Evolutionary conservation across 2,888 invertebrate genomes (phyloP).

Genomic region (Zhuqinia jingwanae): DNA sequence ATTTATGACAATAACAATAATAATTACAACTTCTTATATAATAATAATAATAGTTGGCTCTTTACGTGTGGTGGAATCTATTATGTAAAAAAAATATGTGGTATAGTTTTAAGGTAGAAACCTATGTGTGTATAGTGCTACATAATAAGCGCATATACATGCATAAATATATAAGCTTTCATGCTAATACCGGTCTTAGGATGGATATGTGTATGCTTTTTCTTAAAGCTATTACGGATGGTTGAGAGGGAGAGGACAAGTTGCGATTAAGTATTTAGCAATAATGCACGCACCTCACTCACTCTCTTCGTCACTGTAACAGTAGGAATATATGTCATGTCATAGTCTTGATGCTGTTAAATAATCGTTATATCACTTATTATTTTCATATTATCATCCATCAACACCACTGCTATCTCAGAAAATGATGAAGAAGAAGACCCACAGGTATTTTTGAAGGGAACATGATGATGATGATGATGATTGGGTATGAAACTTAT

Average conservation of each 20-base stretch:
- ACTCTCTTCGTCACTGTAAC: slow-evolving; percentile 31
- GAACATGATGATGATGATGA: no score
- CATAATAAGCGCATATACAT: no score
- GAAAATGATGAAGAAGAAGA: slow-evolving; percentile 17
- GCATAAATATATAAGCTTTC: not conserved
- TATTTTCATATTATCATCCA: slow-evolving; percentile 63
- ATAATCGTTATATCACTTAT: slow-evolving; percentile 71
- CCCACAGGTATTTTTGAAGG: slow-evolving; percentile 53
- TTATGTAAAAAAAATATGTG: not conserved
- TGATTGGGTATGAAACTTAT: slow-evolving; percentile 40
- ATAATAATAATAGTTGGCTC: not conserved
- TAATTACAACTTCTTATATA: no score
- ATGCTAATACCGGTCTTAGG: slow-evolving; percentile 28
- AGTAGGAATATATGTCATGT: slow-evolving; percentile 61
- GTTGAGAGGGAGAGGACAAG: slow-evolving; percentile 53
- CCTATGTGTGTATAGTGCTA: no score
- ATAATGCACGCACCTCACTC: slow-evolving; percentile 39
- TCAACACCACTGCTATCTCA: slow-evolving; percentile 24
- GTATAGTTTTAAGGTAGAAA: slow-evolving; percentile 43
- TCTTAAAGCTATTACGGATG: not conserved
- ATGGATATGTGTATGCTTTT: not conserved
- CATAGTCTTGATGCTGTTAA: slow-evolving; percentile 69
- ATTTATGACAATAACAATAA: slow-evolving; percentile 50
- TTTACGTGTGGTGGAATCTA: not conserved
- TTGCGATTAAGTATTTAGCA: slow-evolving; percentile 65